Conservation (phyloP, 2,888 invertebrate species). For the Heliconius erato region DNA sequence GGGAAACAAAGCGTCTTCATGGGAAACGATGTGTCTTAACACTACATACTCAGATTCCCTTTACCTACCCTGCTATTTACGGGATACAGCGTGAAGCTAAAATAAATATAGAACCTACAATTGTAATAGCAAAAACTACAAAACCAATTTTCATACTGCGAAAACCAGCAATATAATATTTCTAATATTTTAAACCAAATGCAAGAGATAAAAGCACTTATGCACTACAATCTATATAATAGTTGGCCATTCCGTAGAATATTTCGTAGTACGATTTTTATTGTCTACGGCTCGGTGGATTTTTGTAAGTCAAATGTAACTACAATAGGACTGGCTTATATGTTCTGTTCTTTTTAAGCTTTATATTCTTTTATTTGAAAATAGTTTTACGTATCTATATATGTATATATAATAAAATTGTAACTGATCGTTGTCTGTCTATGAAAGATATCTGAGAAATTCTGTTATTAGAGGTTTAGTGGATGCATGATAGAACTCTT, state of each 20-base stretch:
- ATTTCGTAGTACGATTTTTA: slow-evolving; percentile 23
- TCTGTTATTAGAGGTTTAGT: too few species aligned
- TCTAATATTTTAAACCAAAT: slow-evolving; percentile 21
- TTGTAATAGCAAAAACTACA: not conserved
- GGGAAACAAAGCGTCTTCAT: too few species aligned
- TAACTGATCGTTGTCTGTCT: too few species aligned
- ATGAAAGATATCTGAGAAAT: too few species aligned
- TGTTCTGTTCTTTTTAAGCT: slow-evolving; percentile 12
- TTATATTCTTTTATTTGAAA: not conserved
- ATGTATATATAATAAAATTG: not conserved
- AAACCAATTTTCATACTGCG: not conserved
- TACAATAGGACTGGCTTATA: slow-evolving; percentile 14
- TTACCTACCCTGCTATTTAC: too few species aligned
- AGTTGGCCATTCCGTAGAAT: slow-evolving; percentile 21
- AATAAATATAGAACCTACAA: not conserved
- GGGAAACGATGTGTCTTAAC: not conserved
- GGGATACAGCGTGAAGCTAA: not conserved
- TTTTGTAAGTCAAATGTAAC: slow-evolving; percentile 29
- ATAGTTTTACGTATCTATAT: not conserved
- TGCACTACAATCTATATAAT: slow-evolving; percentile 23
- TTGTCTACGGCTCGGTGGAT: slow-evolving; percentile 14
- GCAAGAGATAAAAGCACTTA: slow-evolving; percentile 27
- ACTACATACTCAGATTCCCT: not conserved
- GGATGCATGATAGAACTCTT: too few species aligned
- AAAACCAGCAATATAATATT: not conserved